Conservation (phyloP, 2,113 vertebrate genomes). For the Elephas maximus region DNA sequence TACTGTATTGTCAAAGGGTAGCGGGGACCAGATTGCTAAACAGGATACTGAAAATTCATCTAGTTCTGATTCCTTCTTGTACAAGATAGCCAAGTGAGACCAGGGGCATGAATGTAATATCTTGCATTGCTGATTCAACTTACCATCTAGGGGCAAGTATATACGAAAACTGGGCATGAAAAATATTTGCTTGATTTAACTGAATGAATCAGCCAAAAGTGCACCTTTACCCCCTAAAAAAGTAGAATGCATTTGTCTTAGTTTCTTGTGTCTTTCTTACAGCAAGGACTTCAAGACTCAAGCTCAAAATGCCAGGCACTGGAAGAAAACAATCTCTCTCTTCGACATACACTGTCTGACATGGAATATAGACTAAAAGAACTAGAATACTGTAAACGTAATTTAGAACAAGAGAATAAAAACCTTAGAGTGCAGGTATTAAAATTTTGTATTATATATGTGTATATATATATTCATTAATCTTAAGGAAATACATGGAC, state of each 20-base stretch:
- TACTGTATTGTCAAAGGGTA: constrained; percentile 33
- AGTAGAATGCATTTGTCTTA: constrained; percentile 22
- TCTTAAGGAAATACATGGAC: background rate
- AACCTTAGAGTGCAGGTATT: constrained; percentile 94
- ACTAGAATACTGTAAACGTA: constrained; percentile 91
- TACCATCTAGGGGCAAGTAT: background rate
- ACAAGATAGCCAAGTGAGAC: background rate
- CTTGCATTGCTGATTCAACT: background rate
- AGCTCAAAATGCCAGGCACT: constrained; percentile 87
- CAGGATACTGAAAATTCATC: background rate
- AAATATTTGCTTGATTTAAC: constrained; percentile 49
- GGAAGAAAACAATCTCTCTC: constrained; percentile 91
- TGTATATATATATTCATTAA: background rate
- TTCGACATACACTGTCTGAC: constrained; percentile 87
- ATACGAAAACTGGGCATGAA: background rate
- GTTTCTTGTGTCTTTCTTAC: constrained; percentile 51
- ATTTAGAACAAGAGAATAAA: constrained; percentile 95
- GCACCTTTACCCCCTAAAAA: background rate
- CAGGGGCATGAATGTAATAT: background rate
- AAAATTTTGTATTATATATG: constrained; percentile 53
- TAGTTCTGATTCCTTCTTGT: background rate
- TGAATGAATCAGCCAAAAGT: constrained; percentile 50
- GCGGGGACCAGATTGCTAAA: background rate
- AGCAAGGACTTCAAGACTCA: constrained; percentile 93
- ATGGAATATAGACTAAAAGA: constrained; percentile 95